phyloP scores from a whole-genome alignment of 2,888 invertebrate species.

The Metellina segmentata region DNA sequence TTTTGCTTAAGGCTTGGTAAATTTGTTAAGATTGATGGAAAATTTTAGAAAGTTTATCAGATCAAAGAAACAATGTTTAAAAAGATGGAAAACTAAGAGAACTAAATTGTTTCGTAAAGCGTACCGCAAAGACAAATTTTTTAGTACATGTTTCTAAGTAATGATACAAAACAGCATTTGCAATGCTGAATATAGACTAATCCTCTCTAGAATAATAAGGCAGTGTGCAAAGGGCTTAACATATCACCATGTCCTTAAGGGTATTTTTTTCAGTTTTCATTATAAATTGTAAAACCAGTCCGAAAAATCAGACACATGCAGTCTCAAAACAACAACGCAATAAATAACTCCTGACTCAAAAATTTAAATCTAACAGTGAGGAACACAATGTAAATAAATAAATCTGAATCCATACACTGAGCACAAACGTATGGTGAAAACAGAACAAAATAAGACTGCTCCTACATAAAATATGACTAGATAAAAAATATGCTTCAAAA shows the following conservation, averaged over 20 bases:
- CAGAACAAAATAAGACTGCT: conserved; percentile 34
- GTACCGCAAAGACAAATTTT: conserved; percentile 64
- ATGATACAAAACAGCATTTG: conserved; percentile 76
- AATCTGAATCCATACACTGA: conserved; percentile 24
- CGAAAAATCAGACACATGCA: conserved; percentile 51
- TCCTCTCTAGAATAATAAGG: conserved; percentile 75
- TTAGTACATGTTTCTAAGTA: conserved; percentile 54
- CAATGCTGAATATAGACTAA: conserved; percentile 74
- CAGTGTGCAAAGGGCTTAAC: conserved; percentile 77
- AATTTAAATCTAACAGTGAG: conserved; percentile 8
- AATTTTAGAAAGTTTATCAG: conserved; percentile 36
- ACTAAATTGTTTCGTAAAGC: conserved; percentile 66
- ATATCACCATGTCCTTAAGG: conserved; percentile 73
- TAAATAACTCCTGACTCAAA: conserved; percentile 28
- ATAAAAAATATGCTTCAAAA: conserved; percentile 74
- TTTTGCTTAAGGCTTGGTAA: conserved; percentile 62
- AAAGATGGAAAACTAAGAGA: conserved; percentile 61
- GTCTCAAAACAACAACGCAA: conserved; percentile 40
- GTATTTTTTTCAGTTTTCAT: conserved; percentile 51
- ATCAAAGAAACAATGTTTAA: conserved; percentile 46
- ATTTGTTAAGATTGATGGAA: conserved; percentile 66
- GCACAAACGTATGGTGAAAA: conserved; percentile 26
- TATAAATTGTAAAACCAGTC: conserved; percentile 55
- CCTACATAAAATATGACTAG: conserved; percentile 70
- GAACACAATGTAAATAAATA: conserved; percentile 29